Evolutionary conservation across 2,888 invertebrate genomes (phyloP).

Genomic region (Chymomyza procnemis): DNA sequence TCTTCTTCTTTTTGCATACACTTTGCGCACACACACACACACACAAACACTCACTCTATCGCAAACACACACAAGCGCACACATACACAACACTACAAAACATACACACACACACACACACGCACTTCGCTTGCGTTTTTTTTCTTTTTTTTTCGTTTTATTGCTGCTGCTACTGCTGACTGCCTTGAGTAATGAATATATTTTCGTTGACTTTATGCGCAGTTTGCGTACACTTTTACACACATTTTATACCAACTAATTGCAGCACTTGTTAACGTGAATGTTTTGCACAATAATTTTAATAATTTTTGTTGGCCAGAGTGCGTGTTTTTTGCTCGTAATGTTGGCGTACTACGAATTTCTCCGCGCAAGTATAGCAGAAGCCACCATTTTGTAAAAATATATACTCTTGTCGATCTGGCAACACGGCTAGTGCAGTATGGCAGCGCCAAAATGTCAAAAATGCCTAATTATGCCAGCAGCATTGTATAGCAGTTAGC

Average conservation of each 20-base stretch:
- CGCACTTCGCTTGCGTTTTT: constrained; percentile 63
- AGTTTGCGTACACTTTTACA: constrained; percentile 40
- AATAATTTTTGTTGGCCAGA: constrained; percentile 54
- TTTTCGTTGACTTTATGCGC: constrained; percentile 50
- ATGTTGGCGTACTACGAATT: constrained; percentile 59
- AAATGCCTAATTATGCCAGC: background rate
- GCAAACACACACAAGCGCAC: constrained; percentile 28
- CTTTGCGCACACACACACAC: constrained; percentile 68
- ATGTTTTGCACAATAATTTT: constrained; percentile 60
- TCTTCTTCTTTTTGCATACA: constrained; percentile 70
- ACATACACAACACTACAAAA: constrained; percentile 16
- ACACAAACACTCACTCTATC: constrained; percentile 34
- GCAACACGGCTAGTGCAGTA: constrained; percentile 19
- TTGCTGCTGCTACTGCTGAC: constrained; percentile 35
- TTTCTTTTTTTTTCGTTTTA: constrained; percentile 59
- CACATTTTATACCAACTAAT: constrained; percentile 45
- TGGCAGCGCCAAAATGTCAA: background rate
- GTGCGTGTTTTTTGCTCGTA: constrained; percentile 66
- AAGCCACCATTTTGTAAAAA: constrained; percentile 74
- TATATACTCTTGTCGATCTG: constrained; percentile 46
- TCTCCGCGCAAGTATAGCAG: constrained; percentile 69
- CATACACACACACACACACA: constrained; percentile 36
- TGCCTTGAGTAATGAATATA: constrained; percentile 45
- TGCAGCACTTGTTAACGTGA: constrained; percentile 48
- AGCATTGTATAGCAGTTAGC: background rate